Conservation (phyloP, 2,888 invertebrate species). For the Falcaria lacertinaria region DNA sequence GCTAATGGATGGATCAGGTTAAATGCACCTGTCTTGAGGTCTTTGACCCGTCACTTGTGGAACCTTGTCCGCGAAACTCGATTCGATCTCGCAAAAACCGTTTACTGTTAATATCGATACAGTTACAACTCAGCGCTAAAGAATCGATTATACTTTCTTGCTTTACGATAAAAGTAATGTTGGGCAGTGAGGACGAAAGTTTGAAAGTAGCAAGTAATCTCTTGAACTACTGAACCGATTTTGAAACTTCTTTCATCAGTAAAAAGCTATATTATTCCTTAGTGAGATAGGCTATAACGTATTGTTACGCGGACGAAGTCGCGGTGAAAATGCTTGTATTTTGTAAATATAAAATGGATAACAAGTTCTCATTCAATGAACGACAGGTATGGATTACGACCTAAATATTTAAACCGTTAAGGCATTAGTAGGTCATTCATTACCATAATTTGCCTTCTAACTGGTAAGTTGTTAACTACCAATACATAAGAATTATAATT, state of each 20-base stretch:
- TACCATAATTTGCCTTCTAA: not conserved
- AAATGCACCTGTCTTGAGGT: constrained; percentile 34
- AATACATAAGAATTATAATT: too few relatives aligned
- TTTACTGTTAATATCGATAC: constrained; percentile 43
- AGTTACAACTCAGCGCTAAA: constrained; percentile 19
- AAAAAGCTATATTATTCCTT: too few relatives aligned
- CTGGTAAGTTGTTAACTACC: too few relatives aligned
- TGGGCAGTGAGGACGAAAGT: not conserved
- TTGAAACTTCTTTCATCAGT: too few relatives aligned
- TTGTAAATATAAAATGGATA: too few relatives aligned
- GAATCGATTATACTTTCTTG: constrained; percentile 1
- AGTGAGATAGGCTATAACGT: too few relatives aligned
- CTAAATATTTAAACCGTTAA: not conserved
- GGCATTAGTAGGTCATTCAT: not conserved
- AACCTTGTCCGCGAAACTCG: constrained; percentile 46
- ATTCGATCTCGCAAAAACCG: constrained; percentile 46
- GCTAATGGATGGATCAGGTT: constrained; percentile 11
- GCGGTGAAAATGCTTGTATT: too few relatives aligned
- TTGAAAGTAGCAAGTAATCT: too few relatives aligned
- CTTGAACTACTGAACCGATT: too few relatives aligned
- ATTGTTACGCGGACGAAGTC: too few relatives aligned
- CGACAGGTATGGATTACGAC: not conserved
- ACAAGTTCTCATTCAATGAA: not conserved
- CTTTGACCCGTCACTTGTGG: constrained; percentile 21
- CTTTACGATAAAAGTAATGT: not conserved